Base-by-base conservation (phyloP, 2,888 invertebrate genomes). In the Troilus luridus region DNA sequence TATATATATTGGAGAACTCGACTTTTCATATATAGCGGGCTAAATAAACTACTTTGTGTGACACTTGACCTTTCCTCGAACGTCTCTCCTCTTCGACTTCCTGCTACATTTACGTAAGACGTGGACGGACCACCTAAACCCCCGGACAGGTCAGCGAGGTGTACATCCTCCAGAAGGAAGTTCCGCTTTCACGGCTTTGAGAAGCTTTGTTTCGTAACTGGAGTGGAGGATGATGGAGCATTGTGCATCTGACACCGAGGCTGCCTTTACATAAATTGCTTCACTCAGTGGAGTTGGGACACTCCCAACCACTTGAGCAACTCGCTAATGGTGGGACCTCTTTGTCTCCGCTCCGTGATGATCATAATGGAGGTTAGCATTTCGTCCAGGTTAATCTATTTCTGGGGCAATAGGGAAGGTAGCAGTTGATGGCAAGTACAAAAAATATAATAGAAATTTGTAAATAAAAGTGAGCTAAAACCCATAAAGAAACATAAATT, bases 111-210 rank as follows among this genome's bases (percentile, higher is more conserved):
- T 72, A 72, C 72, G 27, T 72, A 72, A 72, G 27, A 27, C 14
- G 6, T 14, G 72, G 27, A 27, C 72, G 14, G 27, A 72, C 67
- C 67, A 24, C 64, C 7, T n/a, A n/a, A n/a, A n/a, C n/a, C n/a
- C n/a, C n/a, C 24, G 5, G 67, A 0, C 24, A 27, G 72, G 72
- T 72, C 72, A 72, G 72, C 72, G 72, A 72, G 72, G 7, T 0
- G 72, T 19, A 72, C 27, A 72, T 27, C 72, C 72, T 72, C 19
- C 27, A 17, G 5, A 17, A 24, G 72, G 72, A 72, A 72, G 72
- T 72, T 72, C 72, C 72, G 72, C 72, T 72, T 72, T 72, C 72
- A 72, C 72, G 27, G 72, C 27, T 72, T 27, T 72, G 72, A 72
- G 27, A 27, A 72, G 72, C 72, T 72, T 41, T 72, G 72, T 72